Percentiles rank a stretch among this genome's conserved stretches.
Conservation (phyloP, 2,797 vertebrate genomes). For the Poeciliopsis gracilis region DNA sequence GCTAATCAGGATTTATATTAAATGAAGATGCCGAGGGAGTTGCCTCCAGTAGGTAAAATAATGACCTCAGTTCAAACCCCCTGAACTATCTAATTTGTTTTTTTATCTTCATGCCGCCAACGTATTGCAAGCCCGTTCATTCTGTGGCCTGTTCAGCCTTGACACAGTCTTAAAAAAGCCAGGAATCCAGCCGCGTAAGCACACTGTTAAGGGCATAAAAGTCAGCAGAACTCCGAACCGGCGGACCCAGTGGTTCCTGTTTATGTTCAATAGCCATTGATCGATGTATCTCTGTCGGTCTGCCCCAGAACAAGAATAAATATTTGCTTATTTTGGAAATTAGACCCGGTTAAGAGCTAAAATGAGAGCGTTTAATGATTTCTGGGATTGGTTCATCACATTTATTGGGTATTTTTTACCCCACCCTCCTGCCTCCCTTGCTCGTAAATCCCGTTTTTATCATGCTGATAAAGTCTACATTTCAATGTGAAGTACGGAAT, state of each 20-base stretch:
- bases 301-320: constrained; percentile 9
- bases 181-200: background rate
- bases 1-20: background rate
- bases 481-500: constrained; percentile 60
- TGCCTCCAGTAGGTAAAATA: background rate
- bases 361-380: constrained; percentile 10
- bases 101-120: background rate
- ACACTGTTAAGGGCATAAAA: background rate
- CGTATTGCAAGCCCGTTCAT: background rate
- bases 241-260: background rate
- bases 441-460: constrained; percentile 37
- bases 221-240: background rate
- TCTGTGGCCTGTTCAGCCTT: background rate
- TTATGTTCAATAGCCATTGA: background rate
- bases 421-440: background rate
- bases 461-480: constrained; percentile 47
- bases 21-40: background rate
- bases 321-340: background rate
- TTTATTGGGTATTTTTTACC: constrained; percentile 14
- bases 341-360: constrained; percentile 15
- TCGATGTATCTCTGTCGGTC: background rate
- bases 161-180: background rate
- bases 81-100: background rate
- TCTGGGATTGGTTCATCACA: constrained; percentile 13
- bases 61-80: background rate